Evolutionary conservation across 2,113 vertebrate species (phyloP).

Genomic region (Peromyscus leucopus): DNA sequence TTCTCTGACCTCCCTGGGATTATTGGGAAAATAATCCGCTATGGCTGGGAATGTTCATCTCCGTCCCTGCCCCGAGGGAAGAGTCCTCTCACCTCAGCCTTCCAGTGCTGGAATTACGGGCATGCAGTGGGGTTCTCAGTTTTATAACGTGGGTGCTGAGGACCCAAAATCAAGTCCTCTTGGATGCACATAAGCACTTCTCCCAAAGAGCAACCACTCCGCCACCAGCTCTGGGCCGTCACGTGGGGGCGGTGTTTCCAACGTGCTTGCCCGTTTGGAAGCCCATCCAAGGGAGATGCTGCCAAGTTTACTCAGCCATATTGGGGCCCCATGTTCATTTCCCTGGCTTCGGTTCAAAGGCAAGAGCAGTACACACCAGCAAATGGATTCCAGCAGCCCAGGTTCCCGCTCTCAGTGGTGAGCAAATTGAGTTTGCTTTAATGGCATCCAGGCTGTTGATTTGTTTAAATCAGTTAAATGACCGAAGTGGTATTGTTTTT

Average conservation of each 20-base stretch:
- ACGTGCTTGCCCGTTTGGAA: background rate
- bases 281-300: rapidly evolving
- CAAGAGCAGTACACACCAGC: background rate
- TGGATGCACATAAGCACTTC: no score
- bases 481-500: slow-evolving; percentile 64
- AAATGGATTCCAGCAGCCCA: slow-evolving; percentile 47
- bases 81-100: background rate
- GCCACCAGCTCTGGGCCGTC: background rate
- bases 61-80: background rate
- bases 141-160: background rate
- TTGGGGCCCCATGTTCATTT: background rate
- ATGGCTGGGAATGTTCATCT: rapidly evolving
- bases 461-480: slow-evolving; percentile 76
- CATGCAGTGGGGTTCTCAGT: background rate
- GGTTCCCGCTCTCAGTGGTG: slow-evolving; percentile 43
- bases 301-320: background rate
- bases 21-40: rapidly evolving
- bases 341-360: slow-evolving; percentile 59
- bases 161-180: no score
- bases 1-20: no score
- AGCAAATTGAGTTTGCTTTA: slow-evolving; percentile 76
- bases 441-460: slow-evolving; percentile 76
- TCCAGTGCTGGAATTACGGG: background rate
- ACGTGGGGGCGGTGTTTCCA: background rate
- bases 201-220: background rate